phyloP scores from a whole-genome alignment of 2,113 vertebrate genomes.

The Bucco capensis region DNA sequence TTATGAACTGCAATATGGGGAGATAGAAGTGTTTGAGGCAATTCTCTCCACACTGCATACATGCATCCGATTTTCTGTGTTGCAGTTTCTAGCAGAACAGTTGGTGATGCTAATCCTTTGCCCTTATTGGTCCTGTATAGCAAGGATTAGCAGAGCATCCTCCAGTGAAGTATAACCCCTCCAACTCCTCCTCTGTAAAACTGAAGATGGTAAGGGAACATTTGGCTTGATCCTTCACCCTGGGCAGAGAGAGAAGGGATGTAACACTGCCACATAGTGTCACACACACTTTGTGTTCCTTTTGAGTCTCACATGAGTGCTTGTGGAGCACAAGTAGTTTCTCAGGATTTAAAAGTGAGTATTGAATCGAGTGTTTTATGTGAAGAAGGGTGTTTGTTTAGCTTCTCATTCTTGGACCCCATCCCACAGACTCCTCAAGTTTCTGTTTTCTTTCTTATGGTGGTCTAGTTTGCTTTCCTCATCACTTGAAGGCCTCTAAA shows the following conservation, averaged over 20 bases:
- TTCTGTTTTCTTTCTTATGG: background rate
- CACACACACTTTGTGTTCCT: background rate
- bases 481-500: background rate
- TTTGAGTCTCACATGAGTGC: background rate
- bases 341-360: background rate
- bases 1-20: background rate
- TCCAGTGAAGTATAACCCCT: background rate
- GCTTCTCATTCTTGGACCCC: background rate
- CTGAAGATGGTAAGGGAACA: background rate
- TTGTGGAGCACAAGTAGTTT: background rate
- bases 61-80: constrained; percentile 25
- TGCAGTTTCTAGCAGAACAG: constrained; percentile 14
- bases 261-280: background rate
- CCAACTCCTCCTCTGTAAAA: background rate
- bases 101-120: constrained; percentile 34
- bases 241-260: background rate
- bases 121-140: background rate
- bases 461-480: background rate
- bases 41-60: constrained; percentile 39
- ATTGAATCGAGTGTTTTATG: background rate
- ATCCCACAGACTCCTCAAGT: background rate
- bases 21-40: background rate
- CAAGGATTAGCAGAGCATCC: constrained; percentile 17
- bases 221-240: background rate
- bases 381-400: background rate